These are phyloP conservation scores for Cyanocitta stelleri DNA, from an alignment of 2,113 vertebrate species.

Conservation along the genomic window DNA sequence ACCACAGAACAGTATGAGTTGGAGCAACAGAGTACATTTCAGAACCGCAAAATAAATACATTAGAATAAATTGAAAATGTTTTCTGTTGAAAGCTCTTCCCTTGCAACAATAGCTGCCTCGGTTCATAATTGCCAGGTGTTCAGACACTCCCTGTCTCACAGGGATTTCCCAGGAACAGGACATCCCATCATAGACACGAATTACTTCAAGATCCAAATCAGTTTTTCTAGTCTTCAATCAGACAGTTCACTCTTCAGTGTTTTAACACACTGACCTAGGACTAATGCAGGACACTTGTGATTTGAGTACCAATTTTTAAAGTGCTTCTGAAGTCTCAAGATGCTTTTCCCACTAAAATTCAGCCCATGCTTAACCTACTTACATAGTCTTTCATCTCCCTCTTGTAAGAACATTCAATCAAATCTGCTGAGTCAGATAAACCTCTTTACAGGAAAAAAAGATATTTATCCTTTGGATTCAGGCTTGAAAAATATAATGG, in stretches of 20 bases:
- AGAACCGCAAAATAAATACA: neutral
- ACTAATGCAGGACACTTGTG: neutral
- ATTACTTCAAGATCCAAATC: neutral
- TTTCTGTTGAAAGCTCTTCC: neutral
- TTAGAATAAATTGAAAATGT: neutral
- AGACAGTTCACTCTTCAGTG: neutral
- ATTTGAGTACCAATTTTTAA: neutral
- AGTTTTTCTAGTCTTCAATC: neutral
- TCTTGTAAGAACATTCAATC: neutral
- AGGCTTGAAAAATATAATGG: neutral
- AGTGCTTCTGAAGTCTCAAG: neutral
- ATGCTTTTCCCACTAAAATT: neutral
- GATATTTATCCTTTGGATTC: neutral
- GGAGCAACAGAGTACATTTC: neutral
- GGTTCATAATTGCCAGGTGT: neutral
- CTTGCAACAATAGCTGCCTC: neutral
- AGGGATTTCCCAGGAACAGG: neutral
- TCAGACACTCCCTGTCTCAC: neutral
- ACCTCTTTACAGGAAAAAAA: neutral
- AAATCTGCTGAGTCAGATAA: neutral
- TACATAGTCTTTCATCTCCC: neutral
- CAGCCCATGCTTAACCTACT: neutral
- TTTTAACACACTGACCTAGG: neutral
- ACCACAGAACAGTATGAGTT: neutral
- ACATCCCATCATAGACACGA: accelerated